Conservation (phyloP, 2,888 invertebrate species). For the Rhyacophila evoluta region DNA sequence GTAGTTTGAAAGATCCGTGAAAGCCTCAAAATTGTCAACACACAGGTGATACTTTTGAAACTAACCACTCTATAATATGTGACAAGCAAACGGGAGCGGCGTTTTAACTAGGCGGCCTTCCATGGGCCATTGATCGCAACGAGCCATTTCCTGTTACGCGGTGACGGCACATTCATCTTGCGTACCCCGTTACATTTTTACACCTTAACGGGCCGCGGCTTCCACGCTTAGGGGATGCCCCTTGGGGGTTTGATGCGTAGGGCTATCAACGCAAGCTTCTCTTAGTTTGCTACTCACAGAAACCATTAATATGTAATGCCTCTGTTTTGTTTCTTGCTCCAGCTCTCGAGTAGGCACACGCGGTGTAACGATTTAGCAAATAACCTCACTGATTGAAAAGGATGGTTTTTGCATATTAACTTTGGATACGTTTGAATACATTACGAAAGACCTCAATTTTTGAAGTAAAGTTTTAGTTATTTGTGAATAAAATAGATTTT, state of each 20-base stretch:
- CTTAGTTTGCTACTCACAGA: background rate
- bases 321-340: no score
- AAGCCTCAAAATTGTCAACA: no score
- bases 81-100: slow-evolving; percentile 29
- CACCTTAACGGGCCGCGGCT: slow-evolving; percentile 38
- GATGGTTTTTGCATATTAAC: no score
- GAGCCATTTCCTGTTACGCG: slow-evolving; percentile 43
- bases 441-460: no score
- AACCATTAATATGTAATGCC: background rate
- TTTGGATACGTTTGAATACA: no score
- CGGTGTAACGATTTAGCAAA: no score
- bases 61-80: background rate
- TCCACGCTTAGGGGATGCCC: background rate
- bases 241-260: background rate
- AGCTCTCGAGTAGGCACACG: no score
- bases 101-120: slow-evolving; percentile 31
- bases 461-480: no score
- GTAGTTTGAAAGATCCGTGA: no score
- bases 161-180: slow-evolving; percentile 46
- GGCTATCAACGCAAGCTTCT: background rate
- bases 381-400: no score
- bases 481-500: no score
- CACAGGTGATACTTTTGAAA: no score
- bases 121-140: slow-evolving; percentile 31
- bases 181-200: slow-evolving; percentile 44